These are phyloP conservation scores for Araneus ventricosus DNA, from an alignment of 1,140 invertebrate genomes.

Conservation along the genomic window DNA sequence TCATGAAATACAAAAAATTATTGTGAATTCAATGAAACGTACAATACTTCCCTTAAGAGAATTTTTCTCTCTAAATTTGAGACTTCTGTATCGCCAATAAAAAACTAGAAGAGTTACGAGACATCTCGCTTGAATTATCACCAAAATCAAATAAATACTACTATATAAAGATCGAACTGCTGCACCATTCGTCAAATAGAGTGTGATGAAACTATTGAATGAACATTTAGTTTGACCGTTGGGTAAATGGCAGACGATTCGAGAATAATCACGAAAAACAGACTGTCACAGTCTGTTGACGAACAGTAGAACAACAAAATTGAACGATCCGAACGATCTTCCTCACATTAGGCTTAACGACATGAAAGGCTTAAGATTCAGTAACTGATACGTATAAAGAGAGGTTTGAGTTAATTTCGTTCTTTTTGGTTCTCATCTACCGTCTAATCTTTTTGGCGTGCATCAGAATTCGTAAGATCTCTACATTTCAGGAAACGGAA, in stretches of 20 bases:
- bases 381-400: slow-evolving; percentile 8
- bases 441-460: not conserved
- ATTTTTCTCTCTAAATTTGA: not conserved
- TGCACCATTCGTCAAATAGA: slow-evolving; percentile 6
- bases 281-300: slow-evolving; percentile 2
- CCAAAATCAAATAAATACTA: not conserved
- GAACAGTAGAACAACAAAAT: not conserved
- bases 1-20: not conserved
- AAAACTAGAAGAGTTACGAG: not conserved
- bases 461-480: not conserved
- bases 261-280: not conserved
- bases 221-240: not conserved
- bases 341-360: not conserved
- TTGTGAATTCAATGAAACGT: not conserved
- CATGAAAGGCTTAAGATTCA: not conserved
- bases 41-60: not conserved
- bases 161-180: slow-evolving; percentile 25
- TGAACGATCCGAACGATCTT: not conserved
- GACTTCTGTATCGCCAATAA: not conserved
- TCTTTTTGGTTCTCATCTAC: not conserved
- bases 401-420: not conserved
- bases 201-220: slow-evolving; percentile 12
- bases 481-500: not conserved
- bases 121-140: slow-evolving; percentile 19
- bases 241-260: not conserved